Conservation (phyloP, 2,888 invertebrate genomes). For the Electrophaes corylata region DNA sequence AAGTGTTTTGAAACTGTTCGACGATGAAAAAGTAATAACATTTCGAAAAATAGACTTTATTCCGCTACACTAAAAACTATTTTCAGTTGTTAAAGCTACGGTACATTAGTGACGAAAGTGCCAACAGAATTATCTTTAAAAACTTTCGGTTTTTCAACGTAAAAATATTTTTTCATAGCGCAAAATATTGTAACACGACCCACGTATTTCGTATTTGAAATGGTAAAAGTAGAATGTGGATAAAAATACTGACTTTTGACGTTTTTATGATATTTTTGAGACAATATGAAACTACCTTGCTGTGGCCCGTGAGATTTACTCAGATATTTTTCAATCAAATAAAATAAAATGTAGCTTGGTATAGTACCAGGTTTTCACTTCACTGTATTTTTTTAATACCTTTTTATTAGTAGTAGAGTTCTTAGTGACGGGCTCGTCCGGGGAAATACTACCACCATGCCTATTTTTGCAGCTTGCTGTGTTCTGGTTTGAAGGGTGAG, state of each 20-base stretch:
- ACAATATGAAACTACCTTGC: neutral
- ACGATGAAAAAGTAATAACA: slow-evolving; percentile 23
- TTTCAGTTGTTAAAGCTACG: slow-evolving; percentile 11
- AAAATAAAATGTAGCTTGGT: too few species aligned
- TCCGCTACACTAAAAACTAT: neutral
- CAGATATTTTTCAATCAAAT: too few species aligned
- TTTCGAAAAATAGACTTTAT: slow-evolving; percentile 6
- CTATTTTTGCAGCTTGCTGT: too few species aligned
- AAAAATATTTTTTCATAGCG: slow-evolving; percentile 27
- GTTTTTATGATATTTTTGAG: neutral
- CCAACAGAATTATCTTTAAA: slow-evolving; percentile 35
- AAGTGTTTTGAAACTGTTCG: slow-evolving; percentile 32
- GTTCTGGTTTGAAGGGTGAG: too few species aligned
- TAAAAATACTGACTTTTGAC: neutral
- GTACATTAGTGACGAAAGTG: slow-evolving; percentile 31
- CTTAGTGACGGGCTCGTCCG: too few species aligned
- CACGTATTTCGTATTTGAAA: neutral
- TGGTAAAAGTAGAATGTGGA: neutral
- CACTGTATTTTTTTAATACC: too few species aligned
- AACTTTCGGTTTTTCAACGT: slow-evolving; percentile 33
- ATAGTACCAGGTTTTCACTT: too few species aligned
- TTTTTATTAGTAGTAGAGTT: too few species aligned
- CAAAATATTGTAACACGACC: neutral
- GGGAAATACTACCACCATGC: too few species aligned
- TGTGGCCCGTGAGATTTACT: too few species aligned